A percentile compares a stretch with the other conserved stretches of the same genome.
Evolutionary conservation across 2,113 vertebrate genomes (phyloP).

Genomic region (Gymnobelideus leadbeateri): DNA sequence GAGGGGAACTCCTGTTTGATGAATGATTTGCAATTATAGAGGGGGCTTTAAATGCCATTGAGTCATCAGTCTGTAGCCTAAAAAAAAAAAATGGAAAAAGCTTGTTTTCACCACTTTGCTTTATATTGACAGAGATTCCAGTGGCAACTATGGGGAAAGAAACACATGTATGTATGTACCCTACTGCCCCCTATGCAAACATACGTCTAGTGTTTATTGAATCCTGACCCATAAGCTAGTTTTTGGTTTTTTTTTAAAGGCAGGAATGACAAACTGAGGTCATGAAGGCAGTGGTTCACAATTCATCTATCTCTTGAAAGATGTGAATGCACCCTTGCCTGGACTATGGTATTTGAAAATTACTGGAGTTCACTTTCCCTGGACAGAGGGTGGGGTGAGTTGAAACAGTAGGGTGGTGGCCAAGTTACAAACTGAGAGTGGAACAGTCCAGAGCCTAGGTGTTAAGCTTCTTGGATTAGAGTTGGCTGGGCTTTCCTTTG

Average conservation of each 20-base stretch:
- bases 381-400: neutral
- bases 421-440: neutral
- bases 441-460: neutral
- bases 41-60: neutral
- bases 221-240: neutral
- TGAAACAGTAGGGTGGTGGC: neutral
- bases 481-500: neutral
- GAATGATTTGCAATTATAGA: conserved; percentile 14
- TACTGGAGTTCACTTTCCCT: neutral
- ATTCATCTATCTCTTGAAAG: neutral
- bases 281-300: neutral
- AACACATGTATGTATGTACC: neutral
- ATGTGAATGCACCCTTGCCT: neutral
- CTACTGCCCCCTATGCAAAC: neutral
- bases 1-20: neutral
- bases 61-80: conserved; percentile 15
- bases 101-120: neutral
- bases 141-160: neutral
- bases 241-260: neutral
- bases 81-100: conserved; percentile 32
- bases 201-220: neutral
- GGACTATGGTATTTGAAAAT: neutral
- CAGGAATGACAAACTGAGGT: neutral
- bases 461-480: conserved; percentile 9
- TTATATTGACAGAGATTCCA: conserved; percentile 6